Evolutionary conservation across 2,797 vertebrate genomes (phyloP).

Genomic region (Falco novaeseelandiae): DNA sequence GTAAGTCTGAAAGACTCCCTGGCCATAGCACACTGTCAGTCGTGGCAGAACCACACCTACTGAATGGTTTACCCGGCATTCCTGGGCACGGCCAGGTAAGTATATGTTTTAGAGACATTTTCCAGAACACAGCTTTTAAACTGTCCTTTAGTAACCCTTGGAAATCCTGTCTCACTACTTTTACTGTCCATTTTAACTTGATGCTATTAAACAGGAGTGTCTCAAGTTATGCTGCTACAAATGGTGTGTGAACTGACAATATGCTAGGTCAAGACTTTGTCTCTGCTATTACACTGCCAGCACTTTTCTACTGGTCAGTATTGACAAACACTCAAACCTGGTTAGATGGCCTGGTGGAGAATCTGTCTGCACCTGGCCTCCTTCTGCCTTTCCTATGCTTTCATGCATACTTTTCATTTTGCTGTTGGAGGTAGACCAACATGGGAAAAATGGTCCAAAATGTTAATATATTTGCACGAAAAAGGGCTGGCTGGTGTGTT

Average conservation of each 20-base stretch:
- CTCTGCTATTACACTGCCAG: background rate
- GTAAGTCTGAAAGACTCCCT: background rate
- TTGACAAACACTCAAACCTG: background rate
- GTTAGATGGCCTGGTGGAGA: background rate
- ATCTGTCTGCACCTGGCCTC: background rate
- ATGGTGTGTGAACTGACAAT: background rate
- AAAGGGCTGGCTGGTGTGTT: background rate
- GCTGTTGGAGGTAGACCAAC: background rate
- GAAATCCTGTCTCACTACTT: background rate
- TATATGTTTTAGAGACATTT: background rate
- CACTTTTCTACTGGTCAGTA: background rate
- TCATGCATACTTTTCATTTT: background rate
- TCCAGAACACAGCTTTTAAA: background rate
- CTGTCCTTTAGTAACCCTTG: background rate
- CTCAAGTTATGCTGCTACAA: background rate
- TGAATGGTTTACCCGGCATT: background rate
- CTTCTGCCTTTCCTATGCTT: background rate
- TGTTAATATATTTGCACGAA: background rate
- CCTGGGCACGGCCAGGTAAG: background rate
- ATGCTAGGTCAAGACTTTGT: background rate
- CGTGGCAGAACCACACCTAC: background rate
- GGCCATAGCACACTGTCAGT: background rate
- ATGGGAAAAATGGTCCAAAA: background rate
- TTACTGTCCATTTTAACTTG: background rate
- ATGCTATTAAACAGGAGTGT: background rate